Evolutionary conservation across 2,797 vertebrate genomes (phyloP), one percentile per base, ranked within the genome.

Genomic region (Otolemur crassicaudatus): DNA sequence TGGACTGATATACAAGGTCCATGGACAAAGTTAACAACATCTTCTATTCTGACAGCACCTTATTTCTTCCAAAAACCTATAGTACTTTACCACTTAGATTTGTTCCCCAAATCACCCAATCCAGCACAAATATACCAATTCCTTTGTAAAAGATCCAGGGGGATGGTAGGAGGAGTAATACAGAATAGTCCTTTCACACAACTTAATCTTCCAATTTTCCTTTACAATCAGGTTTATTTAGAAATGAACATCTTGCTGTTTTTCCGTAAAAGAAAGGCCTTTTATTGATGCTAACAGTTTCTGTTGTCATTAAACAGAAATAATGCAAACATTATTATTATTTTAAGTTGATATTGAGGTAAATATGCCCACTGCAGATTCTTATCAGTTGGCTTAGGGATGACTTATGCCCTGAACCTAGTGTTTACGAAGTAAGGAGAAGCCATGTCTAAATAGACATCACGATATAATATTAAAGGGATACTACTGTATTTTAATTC

Each of bases 351-450:
- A 9, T 84, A 49, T 72, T 92, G 83, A 72, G 13, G 31, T n/a
- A 43, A 95, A 56, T 88, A 73, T 83, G 37, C 13, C 85, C 90
- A 25, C 56, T 37, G 76, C 56, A 77, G 89, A 92, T 95, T 90
- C 60, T 95, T 65, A 97, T 46, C 94, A 40, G 6, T 25, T 29
- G 81, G 20, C 2, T 46, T 97, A 90, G 84, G 34, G 17, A 73
- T 73, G 95, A 85, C 49, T 72, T 84, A 65, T 69, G n/a, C 43
- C 75, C 87, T 49, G 82, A 91, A 9, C 72, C 22, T 58, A 60
- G 7, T 95, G 9, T 96, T 95, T 97, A 84, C 88, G 93, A 80
- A 97, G 92, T 95, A 92, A 77, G 12, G 29, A 94, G 75, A 97
- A 25, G 94, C 31, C 56, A 94, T 60, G 4, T 81, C 56, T 91